Evolutionary conservation across 2,797 vertebrate genomes (phyloP), one percentile per base, ranked within the genome.

Genomic region (Anolis apletophallus): DNA sequence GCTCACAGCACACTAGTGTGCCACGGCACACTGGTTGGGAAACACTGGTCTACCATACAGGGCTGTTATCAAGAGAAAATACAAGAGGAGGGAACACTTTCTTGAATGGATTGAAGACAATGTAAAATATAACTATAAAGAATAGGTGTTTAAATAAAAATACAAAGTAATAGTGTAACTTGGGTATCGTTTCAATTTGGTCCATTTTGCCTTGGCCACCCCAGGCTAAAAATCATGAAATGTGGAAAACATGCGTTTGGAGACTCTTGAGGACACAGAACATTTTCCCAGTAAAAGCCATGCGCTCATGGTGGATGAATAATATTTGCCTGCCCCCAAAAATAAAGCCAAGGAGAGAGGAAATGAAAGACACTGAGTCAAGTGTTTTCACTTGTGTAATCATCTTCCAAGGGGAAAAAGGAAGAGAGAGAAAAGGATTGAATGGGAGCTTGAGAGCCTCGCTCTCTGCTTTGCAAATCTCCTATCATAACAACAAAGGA

Each of bases 291-390:
- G 90, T 91, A 92, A 95, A 94, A 91, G 14, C 2, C 4, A 34
- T 87, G 91, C 87, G 86, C 89, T 92, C 92, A 91, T 88, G 90
- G 91, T 91, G 67, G 67, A 88, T 91, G 88, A 93, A 91, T 93
- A 93, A 91, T 90, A 93, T 94, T 91, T 91, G 88, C 93, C 88
- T 89, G 90, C 90, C 93, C 57, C 90, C 0, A 93, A 94, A 89
- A 21, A 36, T 6, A 1, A 40, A 23, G 26, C 34, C 2, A 61
- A 54, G 26, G 57, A 3, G 32, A 29, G 17, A 36, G 91, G 90
- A 89, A 92, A 91, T 84, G 87, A 90, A 87, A 93, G 91, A 86
- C 89, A 67, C 85, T 92, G 89, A 93, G 89, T 94, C 91, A 92
- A 77, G 80, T 83, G 52, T 59, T 50, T 83, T 83, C 64, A 84